Conservation (phyloP, 2,113 vertebrate genomes). For the Pelusios castaneus region DNA sequence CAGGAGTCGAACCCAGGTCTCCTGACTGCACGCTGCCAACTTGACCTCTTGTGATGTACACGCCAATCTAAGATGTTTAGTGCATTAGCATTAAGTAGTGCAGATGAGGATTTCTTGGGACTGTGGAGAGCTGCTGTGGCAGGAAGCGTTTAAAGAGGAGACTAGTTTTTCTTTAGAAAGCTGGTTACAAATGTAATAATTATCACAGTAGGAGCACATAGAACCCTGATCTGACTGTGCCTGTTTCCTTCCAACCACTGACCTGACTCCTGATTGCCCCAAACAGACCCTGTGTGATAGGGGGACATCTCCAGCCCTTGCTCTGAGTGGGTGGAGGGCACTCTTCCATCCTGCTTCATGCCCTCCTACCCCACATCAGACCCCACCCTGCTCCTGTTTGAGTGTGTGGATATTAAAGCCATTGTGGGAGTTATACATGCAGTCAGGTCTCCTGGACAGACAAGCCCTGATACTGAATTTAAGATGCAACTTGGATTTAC, state of each 20-base stretch:
- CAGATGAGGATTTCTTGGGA: fast-evolving
- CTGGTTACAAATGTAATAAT: neutral
- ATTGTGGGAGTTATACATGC: neutral
- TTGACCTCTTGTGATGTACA: neutral
- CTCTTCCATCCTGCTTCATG: neutral
- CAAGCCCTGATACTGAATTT: neutral
- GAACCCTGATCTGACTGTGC: fast-evolving
- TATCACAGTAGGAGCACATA: neutral
- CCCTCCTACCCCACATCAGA: neutral
- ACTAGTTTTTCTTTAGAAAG: neutral
- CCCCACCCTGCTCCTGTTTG: neutral
- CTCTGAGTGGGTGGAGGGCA: neutral
- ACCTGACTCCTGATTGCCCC: neutral
- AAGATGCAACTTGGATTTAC: too few relatives aligned
- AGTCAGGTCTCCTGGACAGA: neutral
- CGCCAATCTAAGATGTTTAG: neutral
- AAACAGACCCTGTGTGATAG: neutral
- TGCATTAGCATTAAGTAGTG: fast-evolving
- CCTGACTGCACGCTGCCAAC: too few relatives aligned
- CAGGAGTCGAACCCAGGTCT: neutral
- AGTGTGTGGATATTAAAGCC: neutral
- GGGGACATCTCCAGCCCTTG: neutral
- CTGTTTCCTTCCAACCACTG: neutral
- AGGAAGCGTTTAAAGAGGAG: neutral
- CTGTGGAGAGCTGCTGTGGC: neutral